Percentiles rank a stretch among this genome's conserved stretches.
Evolutionary conservation across 2,797 vertebrate species (phyloP).

Genomic region (Zonotrichia albicollis): DNA sequence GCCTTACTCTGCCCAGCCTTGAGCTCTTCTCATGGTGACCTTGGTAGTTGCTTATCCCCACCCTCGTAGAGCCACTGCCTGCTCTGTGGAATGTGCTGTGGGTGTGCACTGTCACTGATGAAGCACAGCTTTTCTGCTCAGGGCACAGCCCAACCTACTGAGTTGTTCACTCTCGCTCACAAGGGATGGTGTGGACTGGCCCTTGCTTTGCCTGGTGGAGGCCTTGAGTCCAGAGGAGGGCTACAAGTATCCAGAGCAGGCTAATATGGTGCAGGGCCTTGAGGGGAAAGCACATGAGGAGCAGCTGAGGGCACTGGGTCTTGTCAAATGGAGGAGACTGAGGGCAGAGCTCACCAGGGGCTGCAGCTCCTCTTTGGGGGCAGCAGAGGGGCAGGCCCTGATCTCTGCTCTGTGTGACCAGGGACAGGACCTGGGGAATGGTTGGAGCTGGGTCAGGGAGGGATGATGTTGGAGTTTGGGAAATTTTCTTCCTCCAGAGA

Average conservation of each 20-base stretch:
- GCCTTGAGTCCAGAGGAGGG: neutral
- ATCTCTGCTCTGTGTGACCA: neutral
- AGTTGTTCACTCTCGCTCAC: neutral
- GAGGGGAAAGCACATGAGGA: neutral
- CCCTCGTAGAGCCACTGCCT: rapidly evolving
- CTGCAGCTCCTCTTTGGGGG: neutral
- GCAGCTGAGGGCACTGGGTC: neutral
- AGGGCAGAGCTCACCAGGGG: neutral
- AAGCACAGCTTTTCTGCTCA: neutral
- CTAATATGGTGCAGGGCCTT: neutral
- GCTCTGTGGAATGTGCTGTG: neutral
- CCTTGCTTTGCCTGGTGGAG: neutral
- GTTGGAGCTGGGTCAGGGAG: neutral
- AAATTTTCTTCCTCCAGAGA: neutral
- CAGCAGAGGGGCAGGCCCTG: neutral
- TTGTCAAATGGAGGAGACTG: neutral
- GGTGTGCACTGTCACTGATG: rapidly evolving
- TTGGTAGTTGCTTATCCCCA: neutral
- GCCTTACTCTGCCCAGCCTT: neutral
- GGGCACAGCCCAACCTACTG: neutral
- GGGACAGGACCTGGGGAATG: rapidly evolving
- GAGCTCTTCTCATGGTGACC: neutral
- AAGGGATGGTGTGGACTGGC: too few relatives aligned
- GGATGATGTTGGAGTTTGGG: rapidly evolving
- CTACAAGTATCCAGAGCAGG: neutral